These are phyloP conservation scores for Drosophila eohydei DNA, from an alignment of 2,888 invertebrate genomes.

Conservation along the genomic window DNA sequence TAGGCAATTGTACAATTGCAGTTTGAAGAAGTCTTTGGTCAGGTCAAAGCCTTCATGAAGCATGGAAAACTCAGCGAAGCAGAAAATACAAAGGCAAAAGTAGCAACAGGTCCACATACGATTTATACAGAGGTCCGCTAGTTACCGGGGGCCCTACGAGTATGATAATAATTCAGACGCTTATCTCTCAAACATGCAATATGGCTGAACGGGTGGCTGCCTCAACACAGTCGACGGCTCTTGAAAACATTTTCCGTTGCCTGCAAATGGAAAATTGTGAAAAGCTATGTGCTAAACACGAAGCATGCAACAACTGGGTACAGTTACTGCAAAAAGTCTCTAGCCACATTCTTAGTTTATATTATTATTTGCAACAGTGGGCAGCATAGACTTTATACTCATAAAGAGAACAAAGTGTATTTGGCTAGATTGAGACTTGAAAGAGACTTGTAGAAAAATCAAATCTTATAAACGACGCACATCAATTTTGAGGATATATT, in stretches of 20 bases:
- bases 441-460: neutral
- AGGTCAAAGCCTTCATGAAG: slow-evolving; percentile 22
- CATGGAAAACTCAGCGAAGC: slow-evolving; percentile 81
- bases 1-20: slow-evolving; percentile 15
- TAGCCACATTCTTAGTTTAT: slow-evolving; percentile 47
- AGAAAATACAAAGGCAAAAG: slow-evolving; percentile 77
- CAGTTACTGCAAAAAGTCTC: slow-evolving; percentile 58
- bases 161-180: slow-evolving; percentile 75
- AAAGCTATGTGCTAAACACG: slow-evolving; percentile 74
- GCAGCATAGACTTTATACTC: slow-evolving; percentile 1
- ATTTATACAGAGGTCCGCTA: slow-evolving; percentile 34
- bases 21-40: slow-evolving; percentile 18
- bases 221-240: slow-evolving; percentile 26
- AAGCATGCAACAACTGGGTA: slow-evolving; percentile 53
- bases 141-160: slow-evolving; percentile 37
- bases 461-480: neutral
- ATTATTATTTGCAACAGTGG: slow-evolving; percentile 23
- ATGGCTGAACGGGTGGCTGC: slow-evolving; percentile 59
- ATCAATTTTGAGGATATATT: too few relatives aligned
- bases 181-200: slow-evolving; percentile 72
- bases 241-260: slow-evolving; percentile 57
- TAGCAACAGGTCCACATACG: slow-evolving; percentile 57
- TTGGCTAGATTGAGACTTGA: neutral
- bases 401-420: neutral
- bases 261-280: slow-evolving; percentile 58